A percentile compares a stretch with the other conserved stretches of the same genome.
phyloP scores from a whole-genome alignment of 2,888 invertebrate genomes.

The Drosophila setosimentum region DNA sequence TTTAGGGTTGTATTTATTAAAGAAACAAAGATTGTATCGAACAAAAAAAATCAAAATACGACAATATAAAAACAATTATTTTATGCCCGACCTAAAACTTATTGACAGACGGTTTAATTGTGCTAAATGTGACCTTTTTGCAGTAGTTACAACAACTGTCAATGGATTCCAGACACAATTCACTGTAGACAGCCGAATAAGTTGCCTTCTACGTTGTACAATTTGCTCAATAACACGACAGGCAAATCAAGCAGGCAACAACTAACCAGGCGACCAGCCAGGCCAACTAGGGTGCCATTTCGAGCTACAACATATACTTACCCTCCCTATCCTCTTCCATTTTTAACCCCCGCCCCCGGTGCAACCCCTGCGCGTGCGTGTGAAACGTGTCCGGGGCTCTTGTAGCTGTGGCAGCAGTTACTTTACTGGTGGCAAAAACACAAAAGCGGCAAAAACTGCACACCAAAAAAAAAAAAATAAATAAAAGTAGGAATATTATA shows the following conservation, averaged over 20 bases:
- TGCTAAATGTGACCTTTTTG: slow-evolving; percentile 25
- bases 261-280: slow-evolving; percentile 35
- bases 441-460: slow-evolving; percentile 68
- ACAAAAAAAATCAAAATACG: not conserved
- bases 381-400: slow-evolving; percentile 58
- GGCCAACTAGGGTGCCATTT: slow-evolving; percentile 68
- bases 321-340: not conserved
- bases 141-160: slow-evolving; percentile 21
- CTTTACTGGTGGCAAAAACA: slow-evolving; percentile 71
- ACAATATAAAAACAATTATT: not conserved
- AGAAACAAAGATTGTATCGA: not conserved
- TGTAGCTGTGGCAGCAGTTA: slow-evolving; percentile 61
- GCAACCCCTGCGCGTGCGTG: slow-evolving; percentile 77
- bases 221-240: slow-evolving; percentile 79
- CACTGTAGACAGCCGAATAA: slow-evolving; percentile 42
- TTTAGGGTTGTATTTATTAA: not conserved
- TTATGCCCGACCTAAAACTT: not conserved
- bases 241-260: slow-evolving; percentile 51
- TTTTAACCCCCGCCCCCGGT: not conserved
- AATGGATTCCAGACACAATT: slow-evolving; percentile 37
- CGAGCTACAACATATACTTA: slow-evolving; percentile 20
- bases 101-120: slow-evolving; percentile 23
- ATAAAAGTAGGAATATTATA: slow-evolving; percentile 71
- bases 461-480: slow-evolving; percentile 33
- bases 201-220: slow-evolving; percentile 63